Conservation (phyloP, 2,113 vertebrate species). For the Bombycilla garrulus region DNA sequence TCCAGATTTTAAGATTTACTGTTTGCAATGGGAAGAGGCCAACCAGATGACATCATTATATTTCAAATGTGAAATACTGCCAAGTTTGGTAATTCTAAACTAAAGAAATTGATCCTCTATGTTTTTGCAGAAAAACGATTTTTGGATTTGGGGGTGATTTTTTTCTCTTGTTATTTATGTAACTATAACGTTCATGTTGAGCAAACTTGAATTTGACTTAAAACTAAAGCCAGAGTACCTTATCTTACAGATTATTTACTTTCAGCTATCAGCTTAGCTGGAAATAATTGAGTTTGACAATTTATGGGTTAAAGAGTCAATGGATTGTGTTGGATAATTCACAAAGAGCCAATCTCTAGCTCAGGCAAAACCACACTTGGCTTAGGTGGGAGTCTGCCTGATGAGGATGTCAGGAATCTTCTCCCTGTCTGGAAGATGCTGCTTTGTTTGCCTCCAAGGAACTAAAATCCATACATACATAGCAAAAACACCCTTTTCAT, state of each 20-base stretch:
- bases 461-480: neutral
- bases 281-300: constrained; percentile 45
- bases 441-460: constrained; percentile 3
- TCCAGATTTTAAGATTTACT: constrained; percentile 81
- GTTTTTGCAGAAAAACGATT: constrained; percentile 51
- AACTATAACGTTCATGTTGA: constrained; percentile 38
- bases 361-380: constrained; percentile 25
- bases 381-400: constrained; percentile 5
- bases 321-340: constrained; percentile 39
- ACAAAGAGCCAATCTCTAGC: constrained; percentile 2
- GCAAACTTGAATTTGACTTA: constrained; percentile 48
- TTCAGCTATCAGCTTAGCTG: constrained; percentile 32
- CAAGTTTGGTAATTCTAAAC: constrained; percentile 75
- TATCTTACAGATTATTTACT: constrained; percentile 54
- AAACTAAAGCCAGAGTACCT: constrained; percentile 15
- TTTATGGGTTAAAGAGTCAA: constrained; percentile 36
- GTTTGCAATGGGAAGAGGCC: constrained; percentile 79
- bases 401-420: constrained; percentile 19
- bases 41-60: constrained; percentile 83
- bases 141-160: constrained; percentile 62
- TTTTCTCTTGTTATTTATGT: constrained; percentile 65
- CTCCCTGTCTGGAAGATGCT: constrained; percentile 33
- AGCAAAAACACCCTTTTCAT: neutral
- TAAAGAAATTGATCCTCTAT: constrained; percentile 74
- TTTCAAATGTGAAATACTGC: constrained; percentile 73